These are phyloP conservation scores for Cherax destructor DNA, from an alignment of 1,140 invertebrate species.

Conservation along the genomic window DNA sequence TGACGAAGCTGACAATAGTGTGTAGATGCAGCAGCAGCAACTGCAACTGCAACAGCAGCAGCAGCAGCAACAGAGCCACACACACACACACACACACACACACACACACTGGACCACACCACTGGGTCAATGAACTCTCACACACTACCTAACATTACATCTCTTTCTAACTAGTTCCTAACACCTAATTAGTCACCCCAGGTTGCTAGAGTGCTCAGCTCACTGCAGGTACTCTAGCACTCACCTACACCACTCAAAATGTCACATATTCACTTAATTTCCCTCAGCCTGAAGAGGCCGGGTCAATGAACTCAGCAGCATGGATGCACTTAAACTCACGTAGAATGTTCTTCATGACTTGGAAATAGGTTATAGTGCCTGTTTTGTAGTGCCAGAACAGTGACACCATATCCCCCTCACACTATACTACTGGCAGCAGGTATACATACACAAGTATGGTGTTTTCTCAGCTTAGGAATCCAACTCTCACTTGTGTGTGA, in stretches of 20 bases:
- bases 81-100: too few relatives aligned
- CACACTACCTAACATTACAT: not conserved
- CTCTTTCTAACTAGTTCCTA: too few relatives aligned
- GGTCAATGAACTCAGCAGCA: not conserved
- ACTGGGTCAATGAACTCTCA: constrained; percentile 2
- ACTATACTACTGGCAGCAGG: not conserved
- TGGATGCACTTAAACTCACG: not conserved
- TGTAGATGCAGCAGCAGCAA: not conserved
- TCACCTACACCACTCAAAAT: too few relatives aligned
- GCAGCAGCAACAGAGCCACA: too few relatives aligned
- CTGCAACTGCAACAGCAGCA: not conserved
- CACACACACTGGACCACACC: not conserved
- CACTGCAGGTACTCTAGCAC: too few relatives aligned
- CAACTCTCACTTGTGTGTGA: not conserved
- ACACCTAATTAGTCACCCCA: too few relatives aligned
- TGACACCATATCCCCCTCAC: too few relatives aligned
- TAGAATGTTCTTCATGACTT: too few relatives aligned
- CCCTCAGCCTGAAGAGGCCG: not conserved
- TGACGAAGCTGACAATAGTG: too few relatives aligned
- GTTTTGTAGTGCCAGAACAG: too few relatives aligned
- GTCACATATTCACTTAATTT: not conserved
- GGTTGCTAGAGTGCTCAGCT: too few relatives aligned
- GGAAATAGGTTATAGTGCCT: too few relatives aligned
- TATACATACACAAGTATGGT: not conserved
- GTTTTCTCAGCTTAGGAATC: not conserved